Evolutionary conservation across 2,888 invertebrate species (phyloP).

Genomic region (Parnassius mnemosyne): DNA sequence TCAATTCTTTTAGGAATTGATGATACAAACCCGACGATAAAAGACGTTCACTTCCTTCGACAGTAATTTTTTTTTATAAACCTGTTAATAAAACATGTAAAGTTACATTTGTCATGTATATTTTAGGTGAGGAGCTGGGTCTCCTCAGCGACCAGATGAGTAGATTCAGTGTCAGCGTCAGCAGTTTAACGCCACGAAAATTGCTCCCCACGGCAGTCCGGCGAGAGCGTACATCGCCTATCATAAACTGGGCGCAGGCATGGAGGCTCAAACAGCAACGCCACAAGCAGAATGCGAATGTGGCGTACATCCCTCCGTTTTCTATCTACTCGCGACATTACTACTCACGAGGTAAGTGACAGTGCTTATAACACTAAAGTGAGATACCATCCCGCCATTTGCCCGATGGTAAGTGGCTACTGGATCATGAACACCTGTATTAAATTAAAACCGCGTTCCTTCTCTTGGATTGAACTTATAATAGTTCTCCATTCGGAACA

Average conservation of each 20-base stretch:
- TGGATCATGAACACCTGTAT: too few species aligned
- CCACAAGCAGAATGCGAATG: constrained; percentile 81
- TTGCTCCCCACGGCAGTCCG: constrained; percentile 75
- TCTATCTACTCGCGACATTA: constrained; percentile 83
- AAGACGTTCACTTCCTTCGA: too few species aligned
- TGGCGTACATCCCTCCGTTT: constrained; percentile 83
- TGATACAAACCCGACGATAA: too few species aligned
- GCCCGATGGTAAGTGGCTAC: too few species aligned
- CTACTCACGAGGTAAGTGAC: constrained; percentile 67
- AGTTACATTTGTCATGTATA: not conserved
- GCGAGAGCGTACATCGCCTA: constrained; percentile 80
- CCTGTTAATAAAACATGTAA: not conserved
- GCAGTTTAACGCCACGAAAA: constrained; percentile 66
- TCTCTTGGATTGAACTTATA: too few species aligned
- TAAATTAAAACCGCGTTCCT: too few species aligned
- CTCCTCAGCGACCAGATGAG: constrained; percentile 72
- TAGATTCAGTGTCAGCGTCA: constrained; percentile 60
- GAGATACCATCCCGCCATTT: too few species aligned
- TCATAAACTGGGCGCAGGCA: constrained; percentile 82
- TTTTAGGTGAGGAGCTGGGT: constrained; percentile 54
- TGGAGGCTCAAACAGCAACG: constrained; percentile 76
- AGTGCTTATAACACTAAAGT: too few species aligned
- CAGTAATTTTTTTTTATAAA: too few species aligned
- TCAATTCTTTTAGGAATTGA: too few species aligned
- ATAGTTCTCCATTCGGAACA: too few species aligned